Conservation (phyloP, 2,888 invertebrate genomes). For the Harpalus rubripes region DNA sequence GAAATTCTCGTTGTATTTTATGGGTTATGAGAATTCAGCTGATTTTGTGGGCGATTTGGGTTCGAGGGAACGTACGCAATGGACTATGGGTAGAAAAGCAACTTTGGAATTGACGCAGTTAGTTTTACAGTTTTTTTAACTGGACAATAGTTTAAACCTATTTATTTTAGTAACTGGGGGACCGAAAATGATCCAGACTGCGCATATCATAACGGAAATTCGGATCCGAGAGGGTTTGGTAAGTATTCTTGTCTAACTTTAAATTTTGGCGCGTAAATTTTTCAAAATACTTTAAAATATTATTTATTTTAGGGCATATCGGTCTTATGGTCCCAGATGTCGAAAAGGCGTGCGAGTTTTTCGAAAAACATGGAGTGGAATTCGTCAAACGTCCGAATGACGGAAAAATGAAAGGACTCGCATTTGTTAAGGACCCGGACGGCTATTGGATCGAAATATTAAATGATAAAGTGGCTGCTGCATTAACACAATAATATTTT, state of each 20-base stretch:
- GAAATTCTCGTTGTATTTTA: slow-evolving; percentile 94
- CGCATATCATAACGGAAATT: slow-evolving; percentile 93
- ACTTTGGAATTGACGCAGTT: slow-evolving; percentile 96
- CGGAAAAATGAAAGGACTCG: slow-evolving; percentile 95
- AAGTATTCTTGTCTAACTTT: slow-evolving; percentile 67
- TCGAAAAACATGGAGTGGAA: slow-evolving; percentile 91
- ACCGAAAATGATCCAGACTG: slow-evolving; percentile 90
- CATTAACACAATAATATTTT: slow-evolving; percentile 4
- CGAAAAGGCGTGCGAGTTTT: slow-evolving; percentile 89
- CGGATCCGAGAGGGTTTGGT: slow-evolving; percentile 93
- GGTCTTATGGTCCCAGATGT: slow-evolving; percentile 95
- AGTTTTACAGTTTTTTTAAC: slow-evolving; percentile 74
- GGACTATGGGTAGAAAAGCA: slow-evolving; percentile 91
- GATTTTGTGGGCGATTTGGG: slow-evolving; percentile 86
- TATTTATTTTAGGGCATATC: slow-evolving; percentile 86
- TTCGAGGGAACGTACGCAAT: slow-evolving; percentile 82
- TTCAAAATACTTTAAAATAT: no score
- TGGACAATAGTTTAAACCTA: no score
- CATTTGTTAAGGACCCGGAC: slow-evolving; percentile 97
- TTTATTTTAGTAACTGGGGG: slow-evolving; percentile 91
- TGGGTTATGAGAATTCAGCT: slow-evolving; percentile 90
- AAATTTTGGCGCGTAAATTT: no score
- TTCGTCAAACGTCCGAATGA: slow-evolving; percentile 95
- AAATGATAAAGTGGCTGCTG: slow-evolving; percentile 35
- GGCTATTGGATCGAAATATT: slow-evolving; percentile 94